Evolutionary conservation across 2,113 vertebrate species (phyloP), one percentile per base, ranked within the genome.

Genomic region (Phalacrocorax carbo): DNA sequence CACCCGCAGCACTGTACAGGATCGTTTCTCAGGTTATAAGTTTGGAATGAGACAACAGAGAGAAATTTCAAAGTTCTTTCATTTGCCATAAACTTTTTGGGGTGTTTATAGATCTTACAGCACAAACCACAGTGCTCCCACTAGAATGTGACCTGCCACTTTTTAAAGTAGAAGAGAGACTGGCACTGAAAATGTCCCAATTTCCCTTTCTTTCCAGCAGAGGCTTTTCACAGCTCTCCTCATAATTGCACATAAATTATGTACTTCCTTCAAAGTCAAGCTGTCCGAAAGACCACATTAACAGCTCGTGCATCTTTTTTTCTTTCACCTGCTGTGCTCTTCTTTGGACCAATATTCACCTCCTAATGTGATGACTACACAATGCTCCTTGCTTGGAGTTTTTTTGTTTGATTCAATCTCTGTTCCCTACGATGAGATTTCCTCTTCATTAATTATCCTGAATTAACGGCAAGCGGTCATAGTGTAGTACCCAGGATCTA

Each of bases 201-300:
- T 93, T 95, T 93, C n/a, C 34, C 46, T 55, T 83, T 93, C 79
- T 93, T 93, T 95, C 82, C 92, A 96, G 65, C 86, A 96, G 88
- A 82, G 82, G 49, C 22, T 87, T 92, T 93, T 96, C 90, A 97
- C 89, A 94, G 76, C 27, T 96, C 96, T 96, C 75, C 77, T 96
- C 69, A 92, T 95, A 97, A 96, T 64, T 94, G 60, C 92, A 96
- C 49, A 96, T 95, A 97, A 97, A 97, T 96, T 94, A 95, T 46
- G 16, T 75, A 71, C 51, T 96, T 90, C 64, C 66, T 94, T 94
- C 90, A 79, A 97, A 96, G 95, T 48, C 80, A 94, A 95, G 88
- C 89, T 97, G 87, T 92, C 93, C 93, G 68, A 96, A 93, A 95
- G 86, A 92, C 54, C 84, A 95, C 80, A 96, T 82, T 93, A 95